These are phyloP conservation scores for Turnix velox DNA, from an alignment of 2,113 vertebrate genomes.

Conservation along the genomic window DNA sequence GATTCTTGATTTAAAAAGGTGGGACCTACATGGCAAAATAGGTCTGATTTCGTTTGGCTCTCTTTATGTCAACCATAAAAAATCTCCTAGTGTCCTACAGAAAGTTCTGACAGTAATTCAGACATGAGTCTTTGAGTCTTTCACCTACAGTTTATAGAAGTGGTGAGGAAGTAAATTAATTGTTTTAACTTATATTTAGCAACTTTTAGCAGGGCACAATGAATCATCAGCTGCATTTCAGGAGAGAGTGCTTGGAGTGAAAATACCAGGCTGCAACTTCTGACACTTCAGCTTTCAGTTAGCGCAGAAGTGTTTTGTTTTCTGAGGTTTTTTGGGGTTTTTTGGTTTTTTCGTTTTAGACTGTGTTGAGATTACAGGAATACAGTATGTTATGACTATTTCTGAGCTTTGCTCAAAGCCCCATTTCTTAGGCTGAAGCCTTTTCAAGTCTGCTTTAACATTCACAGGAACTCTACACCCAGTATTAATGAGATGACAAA, in stretches of 20 bases:
- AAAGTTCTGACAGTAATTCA: background rate
- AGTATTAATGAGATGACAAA: background rate
- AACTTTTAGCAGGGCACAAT: constrained; percentile 5
- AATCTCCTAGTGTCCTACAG: background rate
- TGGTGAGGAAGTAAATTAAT: background rate
- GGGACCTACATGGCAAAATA: background rate
- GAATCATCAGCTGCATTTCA: constrained; percentile 42
- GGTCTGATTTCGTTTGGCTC: background rate
- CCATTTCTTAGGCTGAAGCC: background rate
- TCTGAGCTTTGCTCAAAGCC: background rate
- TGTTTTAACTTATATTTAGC: constrained; percentile 45
- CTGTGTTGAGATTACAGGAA: background rate
- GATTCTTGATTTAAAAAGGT: background rate
- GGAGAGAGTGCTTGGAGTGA: background rate
- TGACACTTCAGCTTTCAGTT: constrained; percentile 1
- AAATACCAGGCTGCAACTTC: background rate
- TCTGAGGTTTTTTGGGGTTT: background rate
- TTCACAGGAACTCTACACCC: background rate
- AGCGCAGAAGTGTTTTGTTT: background rate
- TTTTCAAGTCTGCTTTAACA: background rate
- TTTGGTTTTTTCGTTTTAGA: background rate
- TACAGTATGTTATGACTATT: background rate
- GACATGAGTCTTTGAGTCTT: background rate
- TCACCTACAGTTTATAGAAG: background rate
- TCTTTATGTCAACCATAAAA: background rate